Conservation (phyloP, 2,113 vertebrate genomes). For the Lynx canadensis region DNA sequence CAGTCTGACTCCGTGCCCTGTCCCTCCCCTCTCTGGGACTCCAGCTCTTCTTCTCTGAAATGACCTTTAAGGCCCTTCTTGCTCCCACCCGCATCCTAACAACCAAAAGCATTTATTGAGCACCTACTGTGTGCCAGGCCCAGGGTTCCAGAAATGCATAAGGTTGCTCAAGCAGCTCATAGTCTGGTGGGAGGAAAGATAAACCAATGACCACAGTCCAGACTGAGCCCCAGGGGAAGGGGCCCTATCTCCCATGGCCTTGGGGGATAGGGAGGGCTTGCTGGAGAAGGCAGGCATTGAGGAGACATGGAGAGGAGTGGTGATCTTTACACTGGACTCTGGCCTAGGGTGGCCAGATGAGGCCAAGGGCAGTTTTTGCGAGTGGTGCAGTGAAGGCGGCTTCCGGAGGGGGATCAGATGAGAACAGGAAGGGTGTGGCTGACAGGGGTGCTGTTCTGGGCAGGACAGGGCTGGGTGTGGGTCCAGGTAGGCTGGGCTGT, state of each 20-base stretch:
- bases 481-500: background rate
- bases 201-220: background rate
- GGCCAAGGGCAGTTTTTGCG: background rate
- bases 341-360: background rate
- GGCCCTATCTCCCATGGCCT: background rate
- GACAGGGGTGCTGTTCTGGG: fast-evolving
- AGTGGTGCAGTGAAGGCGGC: background rate
- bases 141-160: background rate
- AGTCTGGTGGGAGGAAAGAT: background rate
- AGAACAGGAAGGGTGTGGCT: background rate
- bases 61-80: background rate
- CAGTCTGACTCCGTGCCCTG: background rate
- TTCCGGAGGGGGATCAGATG: background rate
- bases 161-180: background rate
- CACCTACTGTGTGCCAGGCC: background rate
- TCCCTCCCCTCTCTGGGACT: background rate
- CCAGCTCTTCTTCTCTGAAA: background rate
- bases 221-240: background rate
- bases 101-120: background rate
- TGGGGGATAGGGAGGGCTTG: background rate
- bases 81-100: background rate
- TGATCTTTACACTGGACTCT: background rate
- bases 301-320: background rate
- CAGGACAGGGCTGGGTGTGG: background rate
- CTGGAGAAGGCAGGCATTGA: background rate